Evolutionary conservation across 2,113 vertebrate genomes (phyloP), one percentile per base, ranked within the genome.

Genomic region (Elaphurus davidianus): DNA sequence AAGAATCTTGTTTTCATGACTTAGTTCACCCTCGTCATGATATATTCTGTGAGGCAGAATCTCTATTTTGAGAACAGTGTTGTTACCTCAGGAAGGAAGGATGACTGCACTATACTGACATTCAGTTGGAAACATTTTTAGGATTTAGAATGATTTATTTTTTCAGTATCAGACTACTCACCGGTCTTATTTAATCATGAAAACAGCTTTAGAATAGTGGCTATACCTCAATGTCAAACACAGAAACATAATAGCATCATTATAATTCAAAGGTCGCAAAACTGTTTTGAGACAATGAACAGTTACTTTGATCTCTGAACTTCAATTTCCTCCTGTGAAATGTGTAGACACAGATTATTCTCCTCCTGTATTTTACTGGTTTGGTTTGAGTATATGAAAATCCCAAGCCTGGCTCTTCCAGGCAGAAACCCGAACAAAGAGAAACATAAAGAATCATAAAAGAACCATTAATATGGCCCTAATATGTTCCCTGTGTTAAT

Each of bases 131-230:
- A 90, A 86, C 40, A 85, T 57, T 93, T 87, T 91, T 96, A 78
- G 82, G 83, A 67, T 96, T 92, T 76, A 13, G 40, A 87, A 84
- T 94, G 57, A 85, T 85, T n/a, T 96, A 43, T 25, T 82, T 97
- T 94, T 87, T 94, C 17, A 30, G 57, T 47, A 62, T 88, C 45
- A 88, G 57, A 57, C 54, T 87, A 45, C 78, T 43, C 14, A 94
- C 40, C 47, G 30, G 25, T 27, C 64, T 96, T 86, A 62, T 79
- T 43, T 64, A 76, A 88, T 89, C 54, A 78, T 87, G 88, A 81
- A 93, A 91, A 83, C 36, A 64, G 23, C 84, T 88, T 86, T 25
- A 21, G 23, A 85, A 82, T 45, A 88, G 33, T 52, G 45, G 21
- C 82, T 45, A 40, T 45, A 60, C 12, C n/a, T 96, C 55, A 55